Evolutionary conservation across 2,888 invertebrate genomes (phyloP).

Genomic region (Andrena marginata): DNA sequence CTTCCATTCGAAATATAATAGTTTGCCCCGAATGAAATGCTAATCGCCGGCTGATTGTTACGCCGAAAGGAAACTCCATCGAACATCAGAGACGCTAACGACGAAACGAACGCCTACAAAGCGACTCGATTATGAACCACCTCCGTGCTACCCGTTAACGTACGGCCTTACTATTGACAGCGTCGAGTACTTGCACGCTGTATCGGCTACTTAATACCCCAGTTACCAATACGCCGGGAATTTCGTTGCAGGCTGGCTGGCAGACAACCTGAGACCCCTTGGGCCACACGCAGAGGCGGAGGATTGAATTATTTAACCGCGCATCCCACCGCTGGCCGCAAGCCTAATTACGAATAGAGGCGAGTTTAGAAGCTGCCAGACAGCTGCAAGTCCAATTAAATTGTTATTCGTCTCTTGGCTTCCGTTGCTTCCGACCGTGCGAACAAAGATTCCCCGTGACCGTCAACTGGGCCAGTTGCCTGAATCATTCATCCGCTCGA

Average conservation of each 20-base stretch:
- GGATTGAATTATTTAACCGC: constrained; percentile 70
- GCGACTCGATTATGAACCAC: not conserved
- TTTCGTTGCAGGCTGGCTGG: constrained; percentile 46
- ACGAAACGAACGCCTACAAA: not conserved
- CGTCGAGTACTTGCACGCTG: not conserved
- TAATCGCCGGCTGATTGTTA: constrained; percentile 6
- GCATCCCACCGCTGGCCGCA: constrained; percentile 56
- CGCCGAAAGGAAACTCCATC: not conserved
- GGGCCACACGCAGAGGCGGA: constrained; percentile 54
- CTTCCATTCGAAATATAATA: not conserved
- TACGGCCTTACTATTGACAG: constrained; percentile 24
- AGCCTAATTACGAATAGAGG: constrained; percentile 71
- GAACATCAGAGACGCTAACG: not conserved
- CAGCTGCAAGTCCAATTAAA: constrained; percentile 65
- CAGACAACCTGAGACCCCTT: constrained; percentile 42
- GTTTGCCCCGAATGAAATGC: constrained; percentile 25
- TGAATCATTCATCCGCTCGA: not conserved
- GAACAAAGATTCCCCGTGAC: constrained; percentile 12
- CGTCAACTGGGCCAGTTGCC: not conserved
- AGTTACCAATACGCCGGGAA: constrained; percentile 54
- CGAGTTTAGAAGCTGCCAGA: constrained; percentile 58
- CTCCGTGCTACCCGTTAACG: constrained; percentile 5
- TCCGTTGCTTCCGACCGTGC: constrained; percentile 20
- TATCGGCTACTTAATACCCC: constrained; percentile 37
- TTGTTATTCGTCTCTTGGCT: constrained; percentile 55